Evolutionary conservation across 2,113 vertebrate genomes (phyloP).

Genomic region (Piaya cayana): DNA sequence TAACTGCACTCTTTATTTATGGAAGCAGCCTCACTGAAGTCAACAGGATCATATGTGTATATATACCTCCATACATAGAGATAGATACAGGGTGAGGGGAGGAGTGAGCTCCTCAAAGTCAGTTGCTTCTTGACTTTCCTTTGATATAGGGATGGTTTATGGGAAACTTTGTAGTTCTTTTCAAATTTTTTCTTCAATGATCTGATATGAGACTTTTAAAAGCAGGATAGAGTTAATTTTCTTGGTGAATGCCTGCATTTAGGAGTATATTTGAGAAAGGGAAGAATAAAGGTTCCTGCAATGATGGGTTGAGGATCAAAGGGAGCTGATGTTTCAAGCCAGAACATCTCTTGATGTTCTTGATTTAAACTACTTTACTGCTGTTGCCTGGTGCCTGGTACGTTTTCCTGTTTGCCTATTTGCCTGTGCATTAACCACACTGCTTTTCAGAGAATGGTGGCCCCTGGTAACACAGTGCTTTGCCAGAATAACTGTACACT

Average conservation of each 20-base stretch:
- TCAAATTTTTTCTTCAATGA: background rate
- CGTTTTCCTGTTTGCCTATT: accelerated
- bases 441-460: background rate
- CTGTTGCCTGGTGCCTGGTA: too few relatives aligned
- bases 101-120: background rate
- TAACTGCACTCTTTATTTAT: background rate
- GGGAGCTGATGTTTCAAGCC: background rate
- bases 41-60: background rate
- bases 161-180: background rate
- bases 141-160: background rate
- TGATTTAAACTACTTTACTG: background rate
- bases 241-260: background rate
- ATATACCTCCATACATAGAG: accelerated
- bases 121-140: background rate
- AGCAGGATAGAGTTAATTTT: background rate
- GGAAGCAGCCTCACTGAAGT: background rate
- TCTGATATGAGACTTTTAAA: background rate
- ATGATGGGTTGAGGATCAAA: background rate
- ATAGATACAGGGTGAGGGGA: background rate
- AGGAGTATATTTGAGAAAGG: background rate
- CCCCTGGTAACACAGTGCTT: background rate
- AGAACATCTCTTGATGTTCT: background rate
- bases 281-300: background rate
- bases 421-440: background rate
- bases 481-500: background rate